Evolutionary conservation across 2,113 vertebrate genomes (phyloP).

Genomic region (Toxotes jaculatrix): DNA sequence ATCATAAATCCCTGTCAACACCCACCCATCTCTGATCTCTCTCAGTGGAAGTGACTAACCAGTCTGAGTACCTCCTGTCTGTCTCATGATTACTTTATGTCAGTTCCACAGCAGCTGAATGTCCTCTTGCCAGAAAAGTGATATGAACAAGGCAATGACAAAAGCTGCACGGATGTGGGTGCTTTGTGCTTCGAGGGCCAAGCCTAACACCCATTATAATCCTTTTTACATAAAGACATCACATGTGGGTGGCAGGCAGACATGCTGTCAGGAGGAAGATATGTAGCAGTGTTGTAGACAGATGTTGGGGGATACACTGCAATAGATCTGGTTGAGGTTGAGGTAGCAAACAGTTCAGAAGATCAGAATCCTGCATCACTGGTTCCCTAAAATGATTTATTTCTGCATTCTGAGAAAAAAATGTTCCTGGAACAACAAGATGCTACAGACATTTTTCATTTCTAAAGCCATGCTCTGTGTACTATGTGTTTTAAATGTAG

Average conservation of each 20-base stretch:
- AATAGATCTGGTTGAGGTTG: slow-evolving; percentile 3
- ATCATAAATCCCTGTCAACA: slow-evolving; percentile 14
- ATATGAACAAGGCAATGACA: slow-evolving; percentile 54
- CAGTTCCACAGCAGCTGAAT: slow-evolving; percentile 2
- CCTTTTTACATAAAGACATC: slow-evolving; percentile 64
- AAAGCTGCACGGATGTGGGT: slow-evolving; percentile 55
- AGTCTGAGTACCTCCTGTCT: background rate
- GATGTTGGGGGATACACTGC: slow-evolving; percentile 1
- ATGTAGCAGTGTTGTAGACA: background rate
- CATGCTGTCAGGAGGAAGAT: slow-evolving; percentile 31
- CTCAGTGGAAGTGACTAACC: background rate
- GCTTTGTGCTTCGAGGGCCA: slow-evolving; percentile 69
- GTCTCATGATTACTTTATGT: slow-evolving; percentile 7
- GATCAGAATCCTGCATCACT: background rate
- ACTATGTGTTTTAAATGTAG: background rate
- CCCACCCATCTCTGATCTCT: slow-evolving; percentile 8
- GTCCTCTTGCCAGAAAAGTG: slow-evolving; percentile 30
- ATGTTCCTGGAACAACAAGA: background rate
- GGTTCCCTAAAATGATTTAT: background rate
- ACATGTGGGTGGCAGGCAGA: slow-evolving; percentile 62
- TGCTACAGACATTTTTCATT: background rate
- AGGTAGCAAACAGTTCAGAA: background rate
- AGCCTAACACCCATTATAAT: slow-evolving; percentile 73
- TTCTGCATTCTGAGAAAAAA: background rate
- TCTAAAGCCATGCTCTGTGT: background rate